phyloP scores from a whole-genome alignment of 64 coral and sea anemone genomes.

The Porites lutea region DNA sequence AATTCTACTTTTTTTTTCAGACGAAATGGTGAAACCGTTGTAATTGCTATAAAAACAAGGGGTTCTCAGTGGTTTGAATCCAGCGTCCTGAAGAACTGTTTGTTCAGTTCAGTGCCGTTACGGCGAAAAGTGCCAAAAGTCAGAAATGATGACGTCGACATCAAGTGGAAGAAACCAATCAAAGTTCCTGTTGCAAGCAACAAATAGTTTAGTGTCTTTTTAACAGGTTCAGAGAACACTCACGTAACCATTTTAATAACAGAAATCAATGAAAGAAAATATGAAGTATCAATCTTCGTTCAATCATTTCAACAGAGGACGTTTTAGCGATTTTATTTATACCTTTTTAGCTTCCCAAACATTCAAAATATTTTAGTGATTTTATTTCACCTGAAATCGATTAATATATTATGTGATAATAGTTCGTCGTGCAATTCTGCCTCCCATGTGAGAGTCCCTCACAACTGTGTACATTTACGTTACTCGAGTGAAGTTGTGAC shows the following conservation, averaged over 20 bases:
- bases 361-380: neutral
- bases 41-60: neutral
- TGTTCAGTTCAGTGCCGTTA: neutral
- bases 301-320: neutral
- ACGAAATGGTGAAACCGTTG: constrained; percentile 41
- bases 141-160: neutral
- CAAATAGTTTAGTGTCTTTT: no score
- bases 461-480: no score
- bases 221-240: no score
- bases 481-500: no score
- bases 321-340: neutral
- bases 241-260: no score
- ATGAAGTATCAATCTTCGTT: no score
- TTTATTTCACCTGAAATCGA: neutral
- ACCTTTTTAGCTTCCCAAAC: neutral
- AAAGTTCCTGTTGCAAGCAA: no score
- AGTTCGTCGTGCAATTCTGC: no score
- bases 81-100: neutral
- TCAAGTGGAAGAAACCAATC: neutral
- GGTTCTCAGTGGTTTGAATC: neutral
- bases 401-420: neutral
- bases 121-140: neutral
- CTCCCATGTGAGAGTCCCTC: no score
- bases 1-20: neutral
- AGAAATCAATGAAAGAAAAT: no score